These are phyloP conservation scores for Watersipora subatra DNA, from an alignment of 1,140 invertebrate species.

Conservation along the genomic window DNA sequence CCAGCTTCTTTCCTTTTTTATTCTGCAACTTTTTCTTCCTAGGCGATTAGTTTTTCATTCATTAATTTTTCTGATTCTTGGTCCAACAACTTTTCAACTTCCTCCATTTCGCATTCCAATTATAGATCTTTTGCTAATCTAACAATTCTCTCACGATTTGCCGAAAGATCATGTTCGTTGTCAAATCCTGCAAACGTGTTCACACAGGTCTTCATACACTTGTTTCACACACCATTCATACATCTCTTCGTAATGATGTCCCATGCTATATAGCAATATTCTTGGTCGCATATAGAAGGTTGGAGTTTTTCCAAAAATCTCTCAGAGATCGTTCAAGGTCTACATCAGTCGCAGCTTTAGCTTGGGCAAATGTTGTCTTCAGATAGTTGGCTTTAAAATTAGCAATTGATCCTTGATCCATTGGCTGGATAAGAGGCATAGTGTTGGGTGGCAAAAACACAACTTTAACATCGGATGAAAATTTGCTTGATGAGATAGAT, in stretches of 20 bases:
- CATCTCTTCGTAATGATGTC: background rate
- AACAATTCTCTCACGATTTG: background rate
- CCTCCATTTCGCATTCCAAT: background rate
- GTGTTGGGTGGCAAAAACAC: background rate
- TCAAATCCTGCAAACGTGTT: background rate
- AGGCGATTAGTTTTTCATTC: background rate
- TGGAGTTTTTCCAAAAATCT: background rate
- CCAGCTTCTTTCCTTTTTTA: background rate
- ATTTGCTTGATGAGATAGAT: background rate
- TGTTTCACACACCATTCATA: background rate
- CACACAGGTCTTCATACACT: background rate
- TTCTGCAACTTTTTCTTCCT: background rate
- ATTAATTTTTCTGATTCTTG: background rate
- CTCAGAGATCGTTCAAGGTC: background rate
- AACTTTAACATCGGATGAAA: background rate
- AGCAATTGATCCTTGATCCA: background rate
- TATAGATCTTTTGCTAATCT: background rate
- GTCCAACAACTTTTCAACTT: background rate
- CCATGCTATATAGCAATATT: background rate
- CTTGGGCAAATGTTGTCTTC: background rate
- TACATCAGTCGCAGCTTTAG: background rate
- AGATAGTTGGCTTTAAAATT: background rate
- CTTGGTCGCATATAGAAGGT: background rate
- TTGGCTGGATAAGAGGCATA: background rate
- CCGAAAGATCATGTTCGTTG: background rate